phyloP scores from a whole-genome alignment of 1,140 invertebrate genomes.

The Phenacoccus solenopsis region DNA sequence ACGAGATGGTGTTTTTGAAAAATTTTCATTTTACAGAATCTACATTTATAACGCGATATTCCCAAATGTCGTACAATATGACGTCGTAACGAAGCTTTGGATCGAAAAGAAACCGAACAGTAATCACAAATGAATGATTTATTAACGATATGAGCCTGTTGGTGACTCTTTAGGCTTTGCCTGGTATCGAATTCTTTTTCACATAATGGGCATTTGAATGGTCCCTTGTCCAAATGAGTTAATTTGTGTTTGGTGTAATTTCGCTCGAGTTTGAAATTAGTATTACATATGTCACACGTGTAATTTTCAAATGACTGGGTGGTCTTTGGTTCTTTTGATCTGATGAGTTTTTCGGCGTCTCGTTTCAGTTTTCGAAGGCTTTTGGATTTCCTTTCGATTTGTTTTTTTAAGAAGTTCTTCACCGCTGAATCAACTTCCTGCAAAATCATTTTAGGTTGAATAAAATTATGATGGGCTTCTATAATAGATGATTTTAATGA shows the following conservation, averaged over 20 bases:
- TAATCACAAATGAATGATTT: slow-evolving; percentile 55
- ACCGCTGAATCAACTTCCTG: background rate
- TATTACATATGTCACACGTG: background rate
- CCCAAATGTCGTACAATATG: slow-evolving; percentile 35
- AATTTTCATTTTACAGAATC: background rate
- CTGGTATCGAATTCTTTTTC: slow-evolving; percentile 49
- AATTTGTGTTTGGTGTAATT: background rate
- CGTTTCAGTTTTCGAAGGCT: background rate
- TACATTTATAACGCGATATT: background rate
- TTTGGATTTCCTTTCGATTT: background rate
- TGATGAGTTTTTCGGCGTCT: background rate
- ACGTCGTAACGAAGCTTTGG: slow-evolving; percentile 51
- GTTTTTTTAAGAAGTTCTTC: background rate
- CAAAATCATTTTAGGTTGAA: background rate
- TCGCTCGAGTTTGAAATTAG: background rate
- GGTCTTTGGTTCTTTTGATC: background rate
- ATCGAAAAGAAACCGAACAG: slow-evolving; percentile 39
- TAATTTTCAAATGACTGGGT: too few relatives aligned
- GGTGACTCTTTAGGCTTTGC: slow-evolving; percentile 45
- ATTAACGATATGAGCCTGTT: slow-evolving; percentile 56
- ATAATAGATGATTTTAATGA: background rate
- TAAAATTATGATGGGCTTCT: background rate
- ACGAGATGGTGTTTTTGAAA: background rate
- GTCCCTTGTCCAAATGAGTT: slow-evolving; percentile 25
- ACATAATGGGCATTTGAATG: slow-evolving; percentile 37